Evolutionary conservation across 1,140 invertebrate species (phyloP).

Genomic region (Chironomus striatipennis): DNA sequence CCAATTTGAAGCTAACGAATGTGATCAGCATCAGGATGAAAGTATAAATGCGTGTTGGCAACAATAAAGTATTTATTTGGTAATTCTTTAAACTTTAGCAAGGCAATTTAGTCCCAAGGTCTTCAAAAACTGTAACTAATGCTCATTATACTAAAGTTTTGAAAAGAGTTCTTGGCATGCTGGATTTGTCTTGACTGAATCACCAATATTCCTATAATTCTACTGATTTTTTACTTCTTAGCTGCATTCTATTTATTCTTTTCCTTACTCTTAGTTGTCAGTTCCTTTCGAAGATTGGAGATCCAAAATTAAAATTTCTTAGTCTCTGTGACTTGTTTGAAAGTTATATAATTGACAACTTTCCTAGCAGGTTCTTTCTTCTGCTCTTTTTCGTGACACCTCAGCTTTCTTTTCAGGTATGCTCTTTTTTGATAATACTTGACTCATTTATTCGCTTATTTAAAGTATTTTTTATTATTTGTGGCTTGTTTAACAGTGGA

Average conservation of each 20-base stretch:
- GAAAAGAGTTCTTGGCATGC: constrained; percentile 51
- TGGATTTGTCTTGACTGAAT: constrained; percentile 45
- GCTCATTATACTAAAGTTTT: constrained; percentile 49
- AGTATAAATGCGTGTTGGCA: constrained; percentile 88
- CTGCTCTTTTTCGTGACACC: no score
- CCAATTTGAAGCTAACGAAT: constrained; percentile 72
- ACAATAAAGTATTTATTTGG: constrained; percentile 56
- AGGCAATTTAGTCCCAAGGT: constrained; percentile 53
- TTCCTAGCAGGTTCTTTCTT: no score
- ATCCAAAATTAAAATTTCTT: constrained; percentile 52
- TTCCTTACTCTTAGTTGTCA: constrained; percentile 42
- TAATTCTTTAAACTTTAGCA: constrained; percentile 53
- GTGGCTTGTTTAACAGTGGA: not conserved
- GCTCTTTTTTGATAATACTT: no score
- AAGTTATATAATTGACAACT: no score
- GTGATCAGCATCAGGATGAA: constrained; percentile 79
- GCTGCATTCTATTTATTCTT: constrained; percentile 35
- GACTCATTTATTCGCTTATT: constrained; percentile 38
- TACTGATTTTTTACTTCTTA: constrained; percentile 32
- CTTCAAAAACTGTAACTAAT: constrained; percentile 51
- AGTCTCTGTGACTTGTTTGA: constrained; percentile 32
- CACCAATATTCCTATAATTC: constrained; percentile 44
- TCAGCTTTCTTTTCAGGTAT: no score
- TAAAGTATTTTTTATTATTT: not conserved
- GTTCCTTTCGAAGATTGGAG: constrained; percentile 50